phyloP scores from a whole-genome alignment of 2,797 vertebrate species.

The Anolis apletophallus region DNA sequence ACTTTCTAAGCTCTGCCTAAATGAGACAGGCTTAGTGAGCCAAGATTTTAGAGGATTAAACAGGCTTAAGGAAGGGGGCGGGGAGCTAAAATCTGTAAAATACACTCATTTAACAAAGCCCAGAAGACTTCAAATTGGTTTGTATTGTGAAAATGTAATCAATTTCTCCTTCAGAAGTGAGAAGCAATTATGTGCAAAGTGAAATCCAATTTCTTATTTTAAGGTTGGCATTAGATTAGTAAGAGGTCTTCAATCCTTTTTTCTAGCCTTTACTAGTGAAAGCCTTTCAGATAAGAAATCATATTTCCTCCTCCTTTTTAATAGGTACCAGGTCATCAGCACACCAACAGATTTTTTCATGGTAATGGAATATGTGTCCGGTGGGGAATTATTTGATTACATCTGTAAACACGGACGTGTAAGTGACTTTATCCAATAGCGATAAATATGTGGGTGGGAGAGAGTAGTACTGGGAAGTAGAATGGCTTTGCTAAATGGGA shows the following conservation, averaged over 20 bases:
- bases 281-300: neutral
- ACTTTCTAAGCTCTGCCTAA: conserved; percentile 8
- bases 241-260: conserved; percentile 21
- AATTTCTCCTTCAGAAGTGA: conserved; percentile 21
- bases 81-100: conserved; percentile 15
- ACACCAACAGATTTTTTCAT: conserved; percentile 99
- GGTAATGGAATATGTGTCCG: conserved; percentile 99
- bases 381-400: conserved; percentile 97
- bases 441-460: conserved; percentile 41
- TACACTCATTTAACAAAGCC: conserved; percentile 42
- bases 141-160: conserved; percentile 33
- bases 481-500: conserved; percentile 42
- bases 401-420: conserved; percentile 98
- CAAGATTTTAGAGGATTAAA: conserved; percentile 54
- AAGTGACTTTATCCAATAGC: conserved; percentile 67
- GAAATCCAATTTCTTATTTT: conserved; percentile 35
- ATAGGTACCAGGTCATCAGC: conserved; percentile 97
- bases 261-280: neutral
- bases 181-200: conserved; percentile 33
- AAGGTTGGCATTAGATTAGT: neutral
- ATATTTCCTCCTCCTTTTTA: conserved; percentile 53
- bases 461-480: conserved; percentile 43
- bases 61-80: conserved; percentile 12
- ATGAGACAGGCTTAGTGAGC: conserved; percentile 33
- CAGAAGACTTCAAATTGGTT: conserved; percentile 35